Percentiles rank a stretch among this genome's conserved stretches.
Evolutionary conservation across 2,113 vertebrate genomes (phyloP).

Genomic region (Arothron firmamentum): DNA sequence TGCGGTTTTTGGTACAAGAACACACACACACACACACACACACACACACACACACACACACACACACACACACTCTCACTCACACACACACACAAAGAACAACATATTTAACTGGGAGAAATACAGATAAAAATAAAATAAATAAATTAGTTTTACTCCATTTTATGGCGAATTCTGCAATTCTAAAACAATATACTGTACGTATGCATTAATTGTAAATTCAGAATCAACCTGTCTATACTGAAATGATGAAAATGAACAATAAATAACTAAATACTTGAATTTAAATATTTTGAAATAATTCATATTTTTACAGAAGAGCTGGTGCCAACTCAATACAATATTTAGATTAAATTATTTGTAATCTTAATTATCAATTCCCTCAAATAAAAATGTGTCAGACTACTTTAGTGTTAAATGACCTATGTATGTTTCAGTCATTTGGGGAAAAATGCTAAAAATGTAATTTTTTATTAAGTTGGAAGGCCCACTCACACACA

Average conservation of each 20-base stretch:
- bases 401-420: conserved; percentile 1
- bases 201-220: too few species aligned
- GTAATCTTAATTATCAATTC: conserved; percentile 5
- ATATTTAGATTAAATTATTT: neutral
- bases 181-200: too few species aligned
- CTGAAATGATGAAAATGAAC: too few species aligned
- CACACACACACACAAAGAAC: conserved; percentile 17
- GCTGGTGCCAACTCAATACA: neutral
- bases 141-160: too few species aligned
- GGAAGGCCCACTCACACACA: conserved; percentile 16
- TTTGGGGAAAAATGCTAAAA: conserved; percentile 11
- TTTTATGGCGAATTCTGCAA: too few species aligned
- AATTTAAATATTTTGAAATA: neutral
- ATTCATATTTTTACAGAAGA: neutral
- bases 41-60: conserved; percentile 22
- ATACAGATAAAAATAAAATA: neutral
- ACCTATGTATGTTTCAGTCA: conserved; percentile 16
- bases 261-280: neutral
- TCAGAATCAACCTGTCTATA: too few species aligned
- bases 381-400: conserved; percentile 6
- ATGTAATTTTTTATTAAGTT: conserved; percentile 42
- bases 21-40: conserved; percentile 5
- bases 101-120: conserved; percentile 26
- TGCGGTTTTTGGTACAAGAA: too few species aligned
- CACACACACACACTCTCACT: neutral